phyloP scores from a whole-genome alignment of 2,113 vertebrate species.

The Verasper variegatus region DNA sequence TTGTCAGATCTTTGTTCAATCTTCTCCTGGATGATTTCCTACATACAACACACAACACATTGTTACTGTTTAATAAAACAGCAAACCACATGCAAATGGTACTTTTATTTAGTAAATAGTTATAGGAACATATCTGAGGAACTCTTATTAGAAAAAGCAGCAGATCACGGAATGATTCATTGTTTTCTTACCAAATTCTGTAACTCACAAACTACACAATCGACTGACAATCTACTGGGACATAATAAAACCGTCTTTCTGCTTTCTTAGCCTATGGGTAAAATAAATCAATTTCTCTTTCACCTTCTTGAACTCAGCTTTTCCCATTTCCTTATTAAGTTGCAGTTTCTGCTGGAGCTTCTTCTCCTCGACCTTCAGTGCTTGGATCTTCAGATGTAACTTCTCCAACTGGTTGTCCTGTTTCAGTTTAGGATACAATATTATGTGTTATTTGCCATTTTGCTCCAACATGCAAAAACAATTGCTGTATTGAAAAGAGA shows the following conservation, averaged over 20 bases:
- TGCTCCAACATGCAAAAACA: background rate
- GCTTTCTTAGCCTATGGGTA: background rate
- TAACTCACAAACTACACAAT: background rate
- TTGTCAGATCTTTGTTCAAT: constrained; percentile 4
- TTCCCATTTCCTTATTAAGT: constrained; percentile 47
- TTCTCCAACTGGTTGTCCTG: constrained; percentile 55
- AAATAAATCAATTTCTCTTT: background rate
- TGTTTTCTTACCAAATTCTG: background rate
- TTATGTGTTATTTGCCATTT: background rate
- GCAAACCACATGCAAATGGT: background rate
- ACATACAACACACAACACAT: background rate
- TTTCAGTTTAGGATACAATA: background rate
- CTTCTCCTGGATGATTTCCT: constrained; percentile 54
- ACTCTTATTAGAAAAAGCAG: background rate
- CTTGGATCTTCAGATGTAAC: constrained; percentile 46
- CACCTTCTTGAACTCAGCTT: constrained; percentile 47
- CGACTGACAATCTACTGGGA: background rate
- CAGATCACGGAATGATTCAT: background rate
- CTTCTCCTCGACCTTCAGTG: constrained; percentile 37
- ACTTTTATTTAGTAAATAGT: too few species aligned
- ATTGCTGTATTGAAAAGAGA: too few species aligned
- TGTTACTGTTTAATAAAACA: background rate
- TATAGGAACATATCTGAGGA: background rate
- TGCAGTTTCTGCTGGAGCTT: constrained; percentile 63
- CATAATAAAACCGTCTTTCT: background rate